phyloP scores from a whole-genome alignment of 2,797 vertebrate species.

The Sebastes hubbsi region DNA sequence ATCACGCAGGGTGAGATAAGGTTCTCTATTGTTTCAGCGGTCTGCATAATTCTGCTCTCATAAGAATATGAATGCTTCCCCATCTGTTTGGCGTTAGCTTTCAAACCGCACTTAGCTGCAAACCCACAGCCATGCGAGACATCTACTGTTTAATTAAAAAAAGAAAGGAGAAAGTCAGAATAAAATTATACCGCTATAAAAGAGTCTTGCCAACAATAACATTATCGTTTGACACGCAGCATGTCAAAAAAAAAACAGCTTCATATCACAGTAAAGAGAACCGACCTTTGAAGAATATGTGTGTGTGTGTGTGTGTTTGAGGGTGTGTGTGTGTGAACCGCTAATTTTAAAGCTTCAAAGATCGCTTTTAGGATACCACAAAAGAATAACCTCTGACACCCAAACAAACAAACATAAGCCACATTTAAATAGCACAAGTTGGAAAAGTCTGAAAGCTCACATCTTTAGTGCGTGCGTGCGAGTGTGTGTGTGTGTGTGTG shows the following conservation, averaged over 20 bases:
- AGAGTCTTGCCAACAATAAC: constrained; percentile 81
- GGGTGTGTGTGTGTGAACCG: constrained; percentile 66
- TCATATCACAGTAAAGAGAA: constrained; percentile 78
- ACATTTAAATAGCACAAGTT: constrained; percentile 83
- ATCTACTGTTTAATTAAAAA: constrained; percentile 80
- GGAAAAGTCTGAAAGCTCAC: constrained; percentile 75
- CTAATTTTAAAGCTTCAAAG: constrained; percentile 84
- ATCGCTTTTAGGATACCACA: constrained; percentile 80
- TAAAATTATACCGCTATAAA: constrained; percentile 76
- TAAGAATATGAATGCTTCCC: constrained; percentile 73
- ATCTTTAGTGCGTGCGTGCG: constrained; percentile 60
- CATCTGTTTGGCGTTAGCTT: constrained; percentile 81
- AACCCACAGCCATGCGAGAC: constrained; percentile 76
- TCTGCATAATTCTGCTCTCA: constrained; percentile 62
- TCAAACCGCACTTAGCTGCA: constrained; percentile 74
- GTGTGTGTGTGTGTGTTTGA: constrained; percentile 38
- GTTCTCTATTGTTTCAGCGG: constrained; percentile 60
- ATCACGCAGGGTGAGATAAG: constrained; percentile 52
- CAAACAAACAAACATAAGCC: constrained; percentile 84
- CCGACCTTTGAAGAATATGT: constrained; percentile 77
- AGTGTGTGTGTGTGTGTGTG: constrained; percentile 13
- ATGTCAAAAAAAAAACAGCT: constrained; percentile 65
- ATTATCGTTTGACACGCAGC: constrained; percentile 83
- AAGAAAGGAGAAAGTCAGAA: constrained; percentile 62
- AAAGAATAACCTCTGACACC: constrained; percentile 84